Base-by-base conservation (phyloP, 2,113 vertebrate species). In the Abramis brama region DNA sequence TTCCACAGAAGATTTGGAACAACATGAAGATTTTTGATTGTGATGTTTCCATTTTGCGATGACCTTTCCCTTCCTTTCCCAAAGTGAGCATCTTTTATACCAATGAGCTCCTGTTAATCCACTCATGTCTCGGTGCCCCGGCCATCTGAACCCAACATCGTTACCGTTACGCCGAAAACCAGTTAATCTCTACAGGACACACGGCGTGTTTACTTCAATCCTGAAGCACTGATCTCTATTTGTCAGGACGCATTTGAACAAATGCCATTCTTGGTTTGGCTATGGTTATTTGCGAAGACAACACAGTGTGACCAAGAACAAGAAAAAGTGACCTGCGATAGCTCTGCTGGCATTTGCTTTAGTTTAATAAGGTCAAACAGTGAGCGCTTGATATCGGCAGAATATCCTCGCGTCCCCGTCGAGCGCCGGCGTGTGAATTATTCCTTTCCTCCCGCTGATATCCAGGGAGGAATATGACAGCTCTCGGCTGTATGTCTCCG, bases 341-440 rank as follows among this genome's bases (percentile, higher is more conserved):
- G 39, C 55, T 8, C 15, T 6, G 19, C 83, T 85, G 83, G 17
- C 76, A 79, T 85, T 85, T 85, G 64, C 84, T 79, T 85, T 78
- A 33, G 60, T 77, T 85, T 80, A 85, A 85, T 79, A 70, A 70
- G 64, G 84, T 73, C 84, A 71, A 59, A 59, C 73, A 59, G 36
- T 9, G 30, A 68, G 50, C 25, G 36, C 36, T 25, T 23, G 57
- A 81, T 66, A 64, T n/a, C 8, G 30, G 27, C 33, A 36, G 47
- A 19, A 30, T 81, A 15, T 66, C 52, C 25, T 12, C 50, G 66
- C 23, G 3, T 39, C 7, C 70, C 11, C 36, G 6, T 23, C 36
- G 30, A 78, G 52, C 1, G 3, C 30, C 0, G 12, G 43, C 5
- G 0, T 52, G 21, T 52, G 80, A 82, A 82, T 25, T 57, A 85